These are phyloP conservation scores for Opisthocomus hoazin DNA, from an alignment of 2,113 vertebrate genomes.

Conservation along the genomic window DNA sequence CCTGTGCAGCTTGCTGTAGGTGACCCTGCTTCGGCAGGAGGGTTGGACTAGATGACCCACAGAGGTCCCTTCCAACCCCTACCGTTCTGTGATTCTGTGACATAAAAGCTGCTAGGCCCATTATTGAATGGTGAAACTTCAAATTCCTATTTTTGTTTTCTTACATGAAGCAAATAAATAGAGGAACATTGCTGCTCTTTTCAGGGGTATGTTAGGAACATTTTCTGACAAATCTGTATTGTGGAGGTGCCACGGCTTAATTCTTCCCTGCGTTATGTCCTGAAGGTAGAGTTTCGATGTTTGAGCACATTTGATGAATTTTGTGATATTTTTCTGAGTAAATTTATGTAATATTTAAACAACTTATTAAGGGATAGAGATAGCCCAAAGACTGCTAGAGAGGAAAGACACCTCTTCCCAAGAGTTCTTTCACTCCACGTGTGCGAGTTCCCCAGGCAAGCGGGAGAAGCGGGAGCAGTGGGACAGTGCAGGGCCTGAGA, in stretches of 20 bases:
- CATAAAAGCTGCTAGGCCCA: not conserved
- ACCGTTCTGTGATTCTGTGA: too few relatives aligned
- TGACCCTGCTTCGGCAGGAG: too few relatives aligned
- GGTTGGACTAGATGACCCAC: too few relatives aligned
- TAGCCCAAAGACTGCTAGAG: not conserved
- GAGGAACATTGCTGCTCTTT: not conserved
- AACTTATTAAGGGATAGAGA: not conserved
- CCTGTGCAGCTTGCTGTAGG: too few relatives aligned
- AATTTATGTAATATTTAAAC: not conserved
- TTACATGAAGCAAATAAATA: not conserved
- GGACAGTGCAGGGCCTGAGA: not conserved
- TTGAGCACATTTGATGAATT: not conserved
- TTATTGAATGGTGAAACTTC: not conserved
- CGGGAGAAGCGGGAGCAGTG: not conserved
- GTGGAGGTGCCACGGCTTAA: not conserved
- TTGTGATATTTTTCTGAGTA: not conserved
- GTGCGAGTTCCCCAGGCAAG: not conserved
- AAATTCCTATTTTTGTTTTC: not conserved
- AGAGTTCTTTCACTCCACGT: not conserved
- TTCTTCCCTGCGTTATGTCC: not conserved
- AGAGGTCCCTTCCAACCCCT: too few relatives aligned
- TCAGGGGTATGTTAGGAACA: not conserved
- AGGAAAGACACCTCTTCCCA: not conserved
- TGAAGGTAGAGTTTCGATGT: not conserved
- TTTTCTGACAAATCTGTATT: not conserved